Base-by-base conservation (phyloP, 2,113 vertebrate species). In the Chlorodrepanis virens region DNA sequence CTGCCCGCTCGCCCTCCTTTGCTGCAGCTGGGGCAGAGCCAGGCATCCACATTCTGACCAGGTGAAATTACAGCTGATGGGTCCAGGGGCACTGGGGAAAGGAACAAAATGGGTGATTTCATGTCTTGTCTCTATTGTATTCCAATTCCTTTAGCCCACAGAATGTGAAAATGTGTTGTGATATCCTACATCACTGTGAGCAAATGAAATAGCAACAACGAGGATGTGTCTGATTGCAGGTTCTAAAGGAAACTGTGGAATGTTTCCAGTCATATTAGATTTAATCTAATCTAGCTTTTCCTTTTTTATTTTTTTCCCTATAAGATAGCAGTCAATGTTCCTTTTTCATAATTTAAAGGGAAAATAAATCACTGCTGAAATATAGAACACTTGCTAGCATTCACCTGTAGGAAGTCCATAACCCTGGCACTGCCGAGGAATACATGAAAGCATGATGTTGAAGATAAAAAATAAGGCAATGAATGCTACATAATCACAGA, bases 1-100 rank as follows among this genome's bases (percentile, higher is more conserved):
- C 3, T 2, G 2, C 11, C 18, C 21, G 4, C 28, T 31, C 0
- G 0, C 17, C 50, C 2, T 23, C 37, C 57, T 69, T 42, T 69
- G 71, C 27, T 10, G 5, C 11, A 9, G 27, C 16, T 5, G 9
- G 52, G 45, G 27, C 49, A 81, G 33, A 76, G 54, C n/a, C 39
- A 50, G 52, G 40, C 14, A 4, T 22, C 29, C 29, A 28, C 47
- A 8, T 25, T 39, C 49, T 7, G 39, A 11, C 27, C 23, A 44
- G 42, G 25, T 49, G 31, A 31, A 8, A 68, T 59, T 79, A 39
- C n/a, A 63, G 1, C 12, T 15, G 25, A 8, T 1, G 9, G 1
- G 21, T 87, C 72, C 33, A 56, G 28, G 27, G 23, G 1, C 10
- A 3, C 7, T 4, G 28, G 37, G 25, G 28, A 53, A 65, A 53